A percentile compares a stretch with the other conserved stretches of the same genome.
These are phyloP conservation scores for Perognathus longimembris DNA, from an alignment of 2,113 vertebrate species.

Conservation along the genomic window DNA sequence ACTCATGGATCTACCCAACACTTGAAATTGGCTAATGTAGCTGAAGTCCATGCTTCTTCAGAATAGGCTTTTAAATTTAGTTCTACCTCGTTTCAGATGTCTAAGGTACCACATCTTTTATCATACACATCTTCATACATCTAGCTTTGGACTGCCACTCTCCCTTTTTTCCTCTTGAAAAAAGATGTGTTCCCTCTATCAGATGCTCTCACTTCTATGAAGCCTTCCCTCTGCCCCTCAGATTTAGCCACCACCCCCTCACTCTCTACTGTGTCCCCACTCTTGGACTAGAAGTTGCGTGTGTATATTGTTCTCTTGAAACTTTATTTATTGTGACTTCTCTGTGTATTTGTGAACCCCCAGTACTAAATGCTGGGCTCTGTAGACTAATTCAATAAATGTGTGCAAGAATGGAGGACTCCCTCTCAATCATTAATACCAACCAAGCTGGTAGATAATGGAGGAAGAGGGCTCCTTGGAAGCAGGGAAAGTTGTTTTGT, in stretches of 20 bases:
- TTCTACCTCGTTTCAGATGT: neutral
- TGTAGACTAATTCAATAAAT: constrained; percentile 18
- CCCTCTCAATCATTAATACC: neutral
- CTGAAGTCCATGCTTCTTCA: neutral
- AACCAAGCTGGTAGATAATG: neutral
- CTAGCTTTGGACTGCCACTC: neutral
- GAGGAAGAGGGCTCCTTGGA: too few species aligned
- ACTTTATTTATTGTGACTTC: neutral
- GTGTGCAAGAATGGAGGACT: neutral
- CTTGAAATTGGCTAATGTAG: neutral
- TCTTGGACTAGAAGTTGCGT: neutral
- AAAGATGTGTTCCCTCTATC: neutral
- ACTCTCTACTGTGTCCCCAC: neutral
- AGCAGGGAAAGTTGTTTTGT: too few species aligned
- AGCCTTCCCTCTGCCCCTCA: neutral
- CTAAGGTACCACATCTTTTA: neutral
- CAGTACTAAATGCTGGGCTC: neutral
- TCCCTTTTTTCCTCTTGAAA: neutral
- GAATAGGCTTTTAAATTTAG: neutral
- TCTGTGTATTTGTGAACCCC: neutral
- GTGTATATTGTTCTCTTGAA: neutral
- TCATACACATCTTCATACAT: neutral
- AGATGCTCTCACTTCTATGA: neutral
- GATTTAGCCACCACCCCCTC: neutral
- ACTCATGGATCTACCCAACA: neutral